Conservation (phyloP, 2,113 vertebrate species). For the Trinectes maculatus region DNA sequence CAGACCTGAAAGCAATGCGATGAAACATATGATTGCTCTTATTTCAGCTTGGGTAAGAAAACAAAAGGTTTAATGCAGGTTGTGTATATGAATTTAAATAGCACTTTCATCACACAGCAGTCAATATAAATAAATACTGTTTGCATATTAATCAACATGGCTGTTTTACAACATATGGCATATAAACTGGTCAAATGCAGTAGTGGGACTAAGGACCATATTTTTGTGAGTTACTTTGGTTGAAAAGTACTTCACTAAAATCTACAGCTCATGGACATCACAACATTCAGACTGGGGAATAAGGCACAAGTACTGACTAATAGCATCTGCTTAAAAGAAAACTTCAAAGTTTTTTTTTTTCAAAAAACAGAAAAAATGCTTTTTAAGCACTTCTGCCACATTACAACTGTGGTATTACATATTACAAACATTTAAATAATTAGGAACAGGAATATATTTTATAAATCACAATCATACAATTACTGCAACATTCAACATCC, state of each 20-base stretch:
- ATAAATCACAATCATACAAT: constrained; percentile 47
- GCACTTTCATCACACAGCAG: constrained; percentile 19
- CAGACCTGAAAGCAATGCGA: background rate
- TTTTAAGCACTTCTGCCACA: constrained; percentile 46
- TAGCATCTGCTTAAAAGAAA: constrained; percentile 62
- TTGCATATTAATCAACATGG: constrained; percentile 65
- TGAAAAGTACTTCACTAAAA: constrained; percentile 65
- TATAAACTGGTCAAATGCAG: constrained; percentile 43
- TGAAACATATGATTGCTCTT: background rate
- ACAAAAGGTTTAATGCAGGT: constrained; percentile 4
- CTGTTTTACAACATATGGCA: constrained; percentile 56
- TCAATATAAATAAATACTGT: constrained; percentile 48
- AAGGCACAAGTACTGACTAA: constrained; percentile 80
- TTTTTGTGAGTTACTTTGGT: constrained; percentile 67
- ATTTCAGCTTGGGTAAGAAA: background rate
- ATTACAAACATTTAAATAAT: constrained; percentile 60
- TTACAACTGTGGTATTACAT: constrained; percentile 43
- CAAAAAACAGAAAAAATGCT: constrained; percentile 26
- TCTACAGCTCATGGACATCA: constrained; percentile 49
- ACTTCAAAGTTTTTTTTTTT: constrained; percentile 55
- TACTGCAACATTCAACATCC: constrained; percentile 37
- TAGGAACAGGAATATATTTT: constrained; percentile 34
- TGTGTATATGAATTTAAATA: constrained; percentile 25
- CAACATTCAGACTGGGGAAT: constrained; percentile 71
- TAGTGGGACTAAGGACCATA: constrained; percentile 33